Evolutionary conservation across 2,113 vertebrate species (phyloP).

Genomic region (Corvus moneduloides): DNA sequence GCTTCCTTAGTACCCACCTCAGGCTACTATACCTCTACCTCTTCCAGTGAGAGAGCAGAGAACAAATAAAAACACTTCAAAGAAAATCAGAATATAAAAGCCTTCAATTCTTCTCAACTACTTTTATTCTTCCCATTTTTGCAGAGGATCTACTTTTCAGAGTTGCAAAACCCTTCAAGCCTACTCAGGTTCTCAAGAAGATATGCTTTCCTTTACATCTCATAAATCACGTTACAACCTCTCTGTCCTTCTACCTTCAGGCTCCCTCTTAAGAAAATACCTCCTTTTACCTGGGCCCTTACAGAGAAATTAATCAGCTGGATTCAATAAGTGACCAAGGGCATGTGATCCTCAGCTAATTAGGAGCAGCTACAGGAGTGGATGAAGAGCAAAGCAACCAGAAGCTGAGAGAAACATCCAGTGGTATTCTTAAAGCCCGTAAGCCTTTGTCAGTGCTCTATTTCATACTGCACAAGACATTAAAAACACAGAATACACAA

Average conservation of each 20-base stretch:
- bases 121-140: not conserved
- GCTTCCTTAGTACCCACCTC: not conserved
- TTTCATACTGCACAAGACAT: not conserved
- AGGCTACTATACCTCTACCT: not conserved
- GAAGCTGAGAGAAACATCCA: not conserved
- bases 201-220: not conserved
- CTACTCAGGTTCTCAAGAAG: not conserved
- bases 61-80: not conserved
- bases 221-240: not conserved
- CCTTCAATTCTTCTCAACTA: not conserved
- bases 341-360: not conserved
- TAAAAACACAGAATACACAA: not conserved
- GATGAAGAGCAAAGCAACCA: not conserved
- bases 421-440: not conserved
- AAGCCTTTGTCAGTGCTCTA: accelerated
- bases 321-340: not conserved
- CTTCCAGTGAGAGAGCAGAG: not conserved
- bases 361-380: not conserved
- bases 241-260: accelerated
- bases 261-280: not conserved
- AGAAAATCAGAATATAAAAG: not conserved
- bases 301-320: not conserved
- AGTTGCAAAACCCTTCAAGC: not conserved
- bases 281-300: not conserved
- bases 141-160: not conserved